These are phyloP conservation scores for Platycheirus rosarum DNA, from an alignment of 2,888 invertebrate genomes.

Conservation along the genomic window DNA sequence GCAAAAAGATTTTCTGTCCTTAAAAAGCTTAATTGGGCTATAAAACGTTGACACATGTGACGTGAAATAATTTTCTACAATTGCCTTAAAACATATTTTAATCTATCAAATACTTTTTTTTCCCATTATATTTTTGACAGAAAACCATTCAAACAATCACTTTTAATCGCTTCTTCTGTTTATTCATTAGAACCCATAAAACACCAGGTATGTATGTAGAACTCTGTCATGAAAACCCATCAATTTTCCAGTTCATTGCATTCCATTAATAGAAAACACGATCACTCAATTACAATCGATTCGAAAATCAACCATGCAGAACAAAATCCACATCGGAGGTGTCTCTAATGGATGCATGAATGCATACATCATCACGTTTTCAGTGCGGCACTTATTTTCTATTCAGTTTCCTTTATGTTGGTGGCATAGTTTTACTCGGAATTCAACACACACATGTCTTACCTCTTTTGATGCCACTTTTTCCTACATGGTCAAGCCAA, in stretches of 20 bases:
- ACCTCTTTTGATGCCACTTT: not conserved
- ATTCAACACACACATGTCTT: constrained; percentile 23
- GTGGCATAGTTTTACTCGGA: not conserved
- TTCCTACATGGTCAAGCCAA: constrained; percentile 27
- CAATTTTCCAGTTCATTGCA: constrained; percentile 23
- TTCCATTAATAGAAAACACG: constrained; percentile 22
- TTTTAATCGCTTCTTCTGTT: too few species aligned
- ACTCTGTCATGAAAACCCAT: not conserved
- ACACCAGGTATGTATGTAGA: constrained; percentile 2
- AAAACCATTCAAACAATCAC: too few species aligned
- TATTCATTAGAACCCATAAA: not conserved
- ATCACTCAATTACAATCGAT: constrained; percentile 31
- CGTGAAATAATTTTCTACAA: too few species aligned
- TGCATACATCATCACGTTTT: constrained; percentile 26
- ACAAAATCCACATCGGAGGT: constrained; percentile 7
- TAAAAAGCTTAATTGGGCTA: too few species aligned
- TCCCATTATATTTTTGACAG: not conserved
- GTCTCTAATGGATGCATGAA: constrained; percentile 10
- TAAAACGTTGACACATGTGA: too few species aligned
- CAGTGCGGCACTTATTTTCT: constrained; percentile 34
- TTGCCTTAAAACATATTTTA: too few species aligned
- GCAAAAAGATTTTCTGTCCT: too few species aligned
- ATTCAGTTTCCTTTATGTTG: constrained; percentile 22
- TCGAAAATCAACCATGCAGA: constrained; percentile 2
- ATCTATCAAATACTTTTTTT: too few species aligned